Base-by-base conservation (phyloP, 2,797 vertebrate genomes). In the Lacerta agilis region DNA sequence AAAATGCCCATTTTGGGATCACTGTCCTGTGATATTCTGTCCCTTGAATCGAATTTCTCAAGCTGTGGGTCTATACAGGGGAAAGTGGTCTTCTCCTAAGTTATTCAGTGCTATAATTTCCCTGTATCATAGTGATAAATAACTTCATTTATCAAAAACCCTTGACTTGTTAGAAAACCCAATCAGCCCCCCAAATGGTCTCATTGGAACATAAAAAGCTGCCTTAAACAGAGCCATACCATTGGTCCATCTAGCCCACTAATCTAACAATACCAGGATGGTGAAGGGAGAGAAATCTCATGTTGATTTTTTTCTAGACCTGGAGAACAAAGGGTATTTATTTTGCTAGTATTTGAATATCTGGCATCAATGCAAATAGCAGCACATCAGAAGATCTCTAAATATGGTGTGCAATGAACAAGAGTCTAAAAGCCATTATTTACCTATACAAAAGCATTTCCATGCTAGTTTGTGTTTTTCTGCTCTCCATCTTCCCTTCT, bases 341-440 rank as follows among this genome's bases (percentile, higher is more conserved):
- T 2, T 73, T 83, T 92, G 82, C 55, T 7, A 67, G 25, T 86
- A 41, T 86, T 92, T 82, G n/a, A 27, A 84, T 81, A 55, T 91
- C 87, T 90, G 89, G 79, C 36, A 29, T 25, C 80, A 90, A 92
- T 73, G 75, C 78, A 92, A 93, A 93, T 89, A 89, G 43, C 64
- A 88, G 80, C 61, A 27, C 80, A 78, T 79, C 64, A 90, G 83
- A 72, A 91, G 55, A 78, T 89, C 84, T 69, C 33, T 8, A 82
- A 82, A 77, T 85, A 87, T 79, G 67, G 71, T 71, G 55, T 80
- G 38, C 41, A 49, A 79, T 87, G 69, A 80, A 85, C 89, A 89
- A 43, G 85, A 76, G 49, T 87, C 55, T 49, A 79, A 91, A 27
- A 89, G 1, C 29, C 82, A 58, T 20, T 83, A 89, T 64, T 38